A percentile compares a stretch with the other conserved stretches of the same genome.
phyloP scores from a whole-genome alignment of 1,140 invertebrate genomes.

The Papilio polyxenes region DNA sequence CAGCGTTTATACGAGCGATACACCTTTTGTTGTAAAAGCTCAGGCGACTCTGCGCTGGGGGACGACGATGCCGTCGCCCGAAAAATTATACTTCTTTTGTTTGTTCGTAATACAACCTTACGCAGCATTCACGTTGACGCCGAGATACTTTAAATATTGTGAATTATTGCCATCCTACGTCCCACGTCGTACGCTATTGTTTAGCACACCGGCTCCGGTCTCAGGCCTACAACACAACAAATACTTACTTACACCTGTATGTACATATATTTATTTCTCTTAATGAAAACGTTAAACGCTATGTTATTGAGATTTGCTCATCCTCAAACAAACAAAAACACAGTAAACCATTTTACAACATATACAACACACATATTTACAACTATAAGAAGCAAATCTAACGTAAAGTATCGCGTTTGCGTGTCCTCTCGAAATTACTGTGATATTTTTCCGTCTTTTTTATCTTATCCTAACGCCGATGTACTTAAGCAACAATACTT shows the following conservation, averaged over 20 bases:
- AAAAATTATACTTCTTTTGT: constrained; percentile 23
- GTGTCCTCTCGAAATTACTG: too few relatives aligned
- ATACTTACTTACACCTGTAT: not conserved
- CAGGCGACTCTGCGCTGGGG: not conserved
- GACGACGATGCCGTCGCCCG: not conserved
- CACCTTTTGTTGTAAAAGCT: constrained; percentile 5
- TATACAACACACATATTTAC: too few relatives aligned
- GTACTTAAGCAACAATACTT: not conserved
- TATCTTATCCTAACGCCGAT: too few relatives aligned
- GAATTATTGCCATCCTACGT: constrained; percentile 29
- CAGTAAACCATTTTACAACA: too few relatives aligned
- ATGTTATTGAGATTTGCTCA: too few relatives aligned
- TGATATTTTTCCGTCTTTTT: too few relatives aligned
- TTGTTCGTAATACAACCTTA: not conserved
- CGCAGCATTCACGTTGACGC: constrained; percentile 13
- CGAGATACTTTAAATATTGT: constrained; percentile 28
- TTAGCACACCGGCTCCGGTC: not conserved
- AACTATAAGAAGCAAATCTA: too few relatives aligned
- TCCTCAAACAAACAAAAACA: too few relatives aligned
- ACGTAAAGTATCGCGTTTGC: too few relatives aligned
- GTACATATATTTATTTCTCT: not conserved
- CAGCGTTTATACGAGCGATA: not conserved
- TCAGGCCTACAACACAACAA: not conserved
- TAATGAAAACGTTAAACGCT: too few relatives aligned
- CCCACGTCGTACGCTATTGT: constrained; percentile 19